Evolutionary conservation across 2,888 invertebrate genomes (phyloP).

Genomic region (Noctua janthina): DNA sequence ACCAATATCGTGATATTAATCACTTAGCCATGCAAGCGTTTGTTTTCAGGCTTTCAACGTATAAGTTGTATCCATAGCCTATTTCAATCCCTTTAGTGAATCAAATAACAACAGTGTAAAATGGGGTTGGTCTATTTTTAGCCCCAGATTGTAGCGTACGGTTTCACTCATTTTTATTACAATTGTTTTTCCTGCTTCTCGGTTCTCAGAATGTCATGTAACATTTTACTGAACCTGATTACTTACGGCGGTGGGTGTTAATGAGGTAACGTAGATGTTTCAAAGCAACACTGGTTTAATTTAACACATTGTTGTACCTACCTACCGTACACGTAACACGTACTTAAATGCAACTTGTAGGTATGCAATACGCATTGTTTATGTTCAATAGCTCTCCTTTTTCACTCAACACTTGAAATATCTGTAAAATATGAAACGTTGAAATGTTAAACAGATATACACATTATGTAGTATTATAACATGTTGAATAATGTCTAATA

Average conservation of each 20-base stretch:
- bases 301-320: slow-evolving; percentile 32
- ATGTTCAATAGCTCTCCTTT: slow-evolving; percentile 25
- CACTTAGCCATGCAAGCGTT: slow-evolving; percentile 11
- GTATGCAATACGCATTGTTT: slow-evolving; percentile 42
- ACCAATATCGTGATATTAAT: background rate
- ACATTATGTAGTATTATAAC: background rate
- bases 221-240: slow-evolving; percentile 33
- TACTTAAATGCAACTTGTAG: background rate
- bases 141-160: background rate
- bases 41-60: background rate
- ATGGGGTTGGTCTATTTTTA: slow-evolving; percentile 35
- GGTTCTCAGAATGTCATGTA: slow-evolving; percentile 1
- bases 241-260: slow-evolving; percentile 24
- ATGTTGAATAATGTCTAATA: slow-evolving; percentile 24
- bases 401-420: slow-evolving; percentile 15
- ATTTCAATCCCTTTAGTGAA: background rate
- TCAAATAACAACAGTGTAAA: slow-evolving; percentile 7
- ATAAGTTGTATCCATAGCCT: background rate
- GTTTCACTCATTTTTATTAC: background rate
- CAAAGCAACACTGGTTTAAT: slow-evolving; percentile 21
- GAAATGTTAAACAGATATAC: slow-evolving; percentile 8
- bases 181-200: slow-evolving; percentile 6
- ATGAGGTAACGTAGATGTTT: slow-evolving; percentile 24
- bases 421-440: slow-evolving; percentile 7
- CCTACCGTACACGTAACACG: slow-evolving; percentile 3